Base-by-base conservation (phyloP, 2,113 vertebrate genomes). In the Cochlearius cochlearius region DNA sequence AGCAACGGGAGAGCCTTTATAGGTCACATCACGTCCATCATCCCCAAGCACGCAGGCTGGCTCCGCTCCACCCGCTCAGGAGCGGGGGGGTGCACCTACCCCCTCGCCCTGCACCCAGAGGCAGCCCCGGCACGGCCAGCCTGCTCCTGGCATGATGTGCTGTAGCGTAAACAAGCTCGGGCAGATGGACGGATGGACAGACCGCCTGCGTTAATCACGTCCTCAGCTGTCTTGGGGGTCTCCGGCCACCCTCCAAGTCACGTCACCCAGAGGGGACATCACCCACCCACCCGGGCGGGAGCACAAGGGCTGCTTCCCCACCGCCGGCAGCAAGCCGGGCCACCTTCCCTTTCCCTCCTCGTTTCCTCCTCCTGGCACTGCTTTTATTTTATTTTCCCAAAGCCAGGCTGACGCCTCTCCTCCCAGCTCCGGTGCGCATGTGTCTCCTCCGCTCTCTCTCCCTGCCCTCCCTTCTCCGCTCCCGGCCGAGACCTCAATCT, bases 21-120 rank as follows among this genome's bases (percentile, higher is more conserved):
- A 96, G 91, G 96, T 96, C 95, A 95, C 78, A 76, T 50, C 75
- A 39, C 0, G 8, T 91, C 89, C 96, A 93, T 91, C 92, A 94
- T 90, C 32, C 63, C 23, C 5, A 12, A 64, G 59, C 83, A 71
- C 9, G 15, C 72, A 30, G 32, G 73, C 93, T 77, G 92, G 83
- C 95, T 74, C 47, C 0, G 10, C n/a, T 86, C 93, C 84, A 75
- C n/a, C 75, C 29, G 3, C 36, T 55, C 15, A 2, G 49, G 60
- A 64, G 10, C 1, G 0, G 21, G 72, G 72, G 80, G 87, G 10
- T 29, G 30, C 0, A 0, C 1, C 0, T n/a, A 77, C 5, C 82
- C 88, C 74, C 59, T 87, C 1, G 2, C 59, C 27, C 47, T 2
- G 59, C 0, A 0, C 73, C 45, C 80, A 62, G 39, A 11, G 5